Base-by-base conservation (phyloP, 1,140 invertebrate genomes). In the Camponotus vicinus region DNA sequence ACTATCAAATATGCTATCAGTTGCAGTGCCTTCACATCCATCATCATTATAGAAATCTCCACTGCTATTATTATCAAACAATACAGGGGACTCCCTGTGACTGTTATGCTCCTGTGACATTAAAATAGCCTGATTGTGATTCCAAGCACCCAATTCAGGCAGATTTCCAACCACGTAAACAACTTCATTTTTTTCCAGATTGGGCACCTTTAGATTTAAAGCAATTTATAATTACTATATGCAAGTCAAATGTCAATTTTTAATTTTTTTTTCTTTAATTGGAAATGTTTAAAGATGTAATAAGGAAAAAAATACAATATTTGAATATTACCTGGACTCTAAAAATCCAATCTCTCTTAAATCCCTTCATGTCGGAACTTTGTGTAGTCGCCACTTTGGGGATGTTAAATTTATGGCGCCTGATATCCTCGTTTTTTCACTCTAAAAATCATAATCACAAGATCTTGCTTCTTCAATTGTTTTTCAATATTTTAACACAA, bases 131-230 rank as follows among this genome's bases (percentile, higher is more conserved):
- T 95, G 94, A 45, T 94, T 94, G 70, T 95, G 95, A 87, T 95
- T 95, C 95, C 95, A 95, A 37, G 94, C 92, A 73, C 95, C 94
- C 52, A 95, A 86, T 79, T 95, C 94, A 18, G 95, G 93, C 21
- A 95, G 71, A 86, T 95, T 95, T 32, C 95, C 95, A 9, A 95
- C 95, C 4, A 95, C 94, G 66, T 94, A 95, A 6, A 95, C 91
- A 52, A 91, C 89, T 80, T 95, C 95, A 87, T 93, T 95, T 85
- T 95, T 95, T 27, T 93, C 94, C 27, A 95, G 57, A 27, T 92
- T 91, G 42, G 92, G 78, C 2, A 95, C 94, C 95, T 95, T 82
- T 34, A 57, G 34, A 67, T 79, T 76, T 49, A 52, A 80, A 55
- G n/a, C 8, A 27, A 84, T 5, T 52, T 57, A 42, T 13, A 71